Evolutionary conservation across 2,888 invertebrate genomes (phyloP).

Genomic region (Gastrophysa polygoni): DNA sequence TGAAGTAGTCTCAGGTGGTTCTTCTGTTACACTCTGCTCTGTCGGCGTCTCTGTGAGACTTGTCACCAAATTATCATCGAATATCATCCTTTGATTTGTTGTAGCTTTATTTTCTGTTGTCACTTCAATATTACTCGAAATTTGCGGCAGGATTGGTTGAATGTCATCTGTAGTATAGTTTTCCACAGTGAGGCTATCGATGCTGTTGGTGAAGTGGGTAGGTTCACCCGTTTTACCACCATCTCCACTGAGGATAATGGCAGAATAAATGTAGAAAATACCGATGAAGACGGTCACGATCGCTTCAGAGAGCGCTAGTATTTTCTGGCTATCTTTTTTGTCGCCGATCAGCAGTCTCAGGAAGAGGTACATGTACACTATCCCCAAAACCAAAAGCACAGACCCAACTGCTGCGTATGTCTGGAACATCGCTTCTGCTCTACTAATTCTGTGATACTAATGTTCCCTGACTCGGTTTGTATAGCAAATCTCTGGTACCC

Average conservation of each 20-base stretch:
- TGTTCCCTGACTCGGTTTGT: constrained; percentile 15
- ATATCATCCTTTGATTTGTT: not conserved
- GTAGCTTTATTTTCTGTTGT: constrained; percentile 15
- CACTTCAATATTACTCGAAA: not conserved
- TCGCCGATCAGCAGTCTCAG: constrained; percentile 38
- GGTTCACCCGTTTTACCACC: not conserved
- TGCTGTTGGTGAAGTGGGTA: constrained; percentile 32
- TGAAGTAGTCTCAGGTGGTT: constrained; percentile 2
- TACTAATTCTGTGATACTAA: constrained; percentile 5
- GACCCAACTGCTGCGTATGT: constrained; percentile 48
- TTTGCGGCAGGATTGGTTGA: constrained; percentile 4
- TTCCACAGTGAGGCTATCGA: constrained; percentile 32
- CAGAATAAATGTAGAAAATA: constrained; percentile 48
- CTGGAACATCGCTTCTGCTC: constrained; percentile 47
- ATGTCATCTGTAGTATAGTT: constrained; percentile 22
- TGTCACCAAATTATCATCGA: not conserved
- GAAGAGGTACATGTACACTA: constrained; percentile 44
- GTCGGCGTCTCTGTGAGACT: constrained; percentile 7
- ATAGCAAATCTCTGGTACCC: constrained; percentile 17
- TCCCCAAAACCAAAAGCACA: constrained; percentile 44
- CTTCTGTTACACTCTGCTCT: constrained; percentile 9
- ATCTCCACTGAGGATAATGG: constrained; percentile 29
- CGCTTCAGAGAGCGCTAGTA: constrained; percentile 47
- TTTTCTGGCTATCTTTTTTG: constrained; percentile 35
- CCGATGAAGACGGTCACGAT: constrained; percentile 50